Base-by-base conservation (phyloP, 2,113 vertebrate species). In the Plotosus lineatus region DNA sequence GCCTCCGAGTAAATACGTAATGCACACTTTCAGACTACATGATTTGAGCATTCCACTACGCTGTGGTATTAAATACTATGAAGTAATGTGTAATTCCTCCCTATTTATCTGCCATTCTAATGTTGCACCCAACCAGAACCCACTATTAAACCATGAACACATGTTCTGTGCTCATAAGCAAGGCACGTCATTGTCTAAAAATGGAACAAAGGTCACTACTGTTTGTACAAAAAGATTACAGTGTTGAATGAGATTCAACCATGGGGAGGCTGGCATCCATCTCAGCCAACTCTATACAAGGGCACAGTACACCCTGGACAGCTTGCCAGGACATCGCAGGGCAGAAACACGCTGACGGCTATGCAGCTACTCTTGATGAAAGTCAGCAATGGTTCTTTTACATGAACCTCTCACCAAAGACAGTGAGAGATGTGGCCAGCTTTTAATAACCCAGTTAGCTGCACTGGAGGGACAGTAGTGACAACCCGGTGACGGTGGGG, bases 151-250 rank as follows among this genome's bases (percentile, higher is more conserved):
- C 36, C 15, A 4, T 42, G 19, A 66, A 40, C 36, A 66, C 63
- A 42, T 66, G 21, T 28, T 65, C 21, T 75, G 38, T 42, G 40
- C 12, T 56, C 42, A 66, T 40, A 26, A 36, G 26, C 74, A 12
- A 76, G 53, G 23, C 38, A 61, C 56, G 46, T 19, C 40, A 42
- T 60, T 60, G 46, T 21, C 55, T 42, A 55, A 44, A 74, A 58
- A 58, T 56, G 55, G n/a, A 40, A 61, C n/a, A 15, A 61, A 56
- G 26, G 21, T 44, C 65, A 68, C 65, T 68, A 44, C n/a, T 68
- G 65, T 68, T 68, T 14, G 1, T 40, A 42, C 38, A 44, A 26
- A 10, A 38, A 65, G 36, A 3, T 65, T 33, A 9, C 36, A 11
- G 19, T 11, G 61, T 19, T 40, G 65, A 26, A 36, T 68, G 65